Evolutionary conservation across 2,888 invertebrate genomes (phyloP), one percentile per base, ranked within the genome.

Genomic region (Autographa gamma): DNA sequence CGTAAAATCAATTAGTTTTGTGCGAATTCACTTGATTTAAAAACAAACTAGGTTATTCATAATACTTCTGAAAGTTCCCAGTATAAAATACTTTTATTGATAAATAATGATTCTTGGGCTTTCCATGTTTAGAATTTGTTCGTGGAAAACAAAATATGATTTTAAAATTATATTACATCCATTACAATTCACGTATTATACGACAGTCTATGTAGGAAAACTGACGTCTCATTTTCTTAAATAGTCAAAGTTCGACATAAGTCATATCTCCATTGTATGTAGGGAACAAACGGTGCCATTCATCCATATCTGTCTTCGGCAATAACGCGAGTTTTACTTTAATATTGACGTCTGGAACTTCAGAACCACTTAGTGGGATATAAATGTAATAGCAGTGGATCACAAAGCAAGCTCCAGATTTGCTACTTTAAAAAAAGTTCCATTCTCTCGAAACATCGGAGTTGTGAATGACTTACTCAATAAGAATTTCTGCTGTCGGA

Each of bases 301-400:
- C 79, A 84, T 77, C 79, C 82, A 83, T 85, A 84, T 85, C 79
- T 69, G 74, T 80, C 82, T 80, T 77, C 67, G 76, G 77, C 81
- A 86, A 82, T 85, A 88, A 85, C 85, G 78, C 74, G 77, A 84
- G 83, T 82, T 83, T 83, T 84, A 85, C 80, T 89, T 87, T 86
- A 86, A 89, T 88, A 89, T 86, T 85, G 84, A 80, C 80, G 82
- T 78, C 83, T 79, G 81, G 76, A 48, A 66, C 76, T 81, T 79
- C 70, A 71, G 79, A 81, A 81, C 73, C 75, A 81, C 78, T 85
- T 74, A 76, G 80, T 34, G 60, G 70, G 71, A 67, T 67, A 85
- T 73, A 66, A 56, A 56, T 56, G 25, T 19, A 56, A 69, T 69
- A 80, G 75, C 79, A 69, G 75, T 76, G 79, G 73, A 77, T 80